phyloP scores from a whole-genome alignment of 2,888 invertebrate species.

The Brassicogethes aeneus region DNA sequence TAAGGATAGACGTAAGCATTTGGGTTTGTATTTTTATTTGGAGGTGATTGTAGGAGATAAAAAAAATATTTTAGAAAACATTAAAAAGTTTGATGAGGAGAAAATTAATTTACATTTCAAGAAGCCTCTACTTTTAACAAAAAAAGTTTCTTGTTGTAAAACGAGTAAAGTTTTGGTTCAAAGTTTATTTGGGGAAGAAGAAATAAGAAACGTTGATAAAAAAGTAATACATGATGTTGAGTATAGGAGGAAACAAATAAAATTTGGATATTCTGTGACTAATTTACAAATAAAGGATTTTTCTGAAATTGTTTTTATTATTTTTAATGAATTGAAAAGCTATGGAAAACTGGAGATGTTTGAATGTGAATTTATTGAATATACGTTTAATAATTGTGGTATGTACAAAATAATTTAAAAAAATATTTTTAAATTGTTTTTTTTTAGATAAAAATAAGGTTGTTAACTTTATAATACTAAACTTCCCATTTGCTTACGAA shows the following conservation, averaged over 20 bases:
- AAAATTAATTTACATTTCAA: conserved; percentile 9
- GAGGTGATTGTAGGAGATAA: too few species aligned
- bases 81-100: conserved; percentile 15
- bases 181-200: conserved; percentile 8
- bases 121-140: conserved; percentile 11
- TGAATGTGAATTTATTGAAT: conserved; percentile 16
- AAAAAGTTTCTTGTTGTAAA: conserved; percentile 13
- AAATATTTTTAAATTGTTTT: neutral
- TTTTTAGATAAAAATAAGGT: conserved; percentile 11
- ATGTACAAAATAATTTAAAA: conserved; percentile 9
- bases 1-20: too few species aligned
- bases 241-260: conserved; percentile 14
- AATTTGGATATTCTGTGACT: conserved; percentile 15
- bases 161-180: conserved; percentile 13
- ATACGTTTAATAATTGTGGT: conserved; percentile 17
- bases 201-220: neutral
- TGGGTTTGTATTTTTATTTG: too few species aligned
- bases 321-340: conserved; percentile 11
- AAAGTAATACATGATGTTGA: conserved; percentile 1
- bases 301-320: conserved; percentile 11
- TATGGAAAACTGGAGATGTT: conserved; percentile 8
- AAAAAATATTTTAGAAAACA: conserved; percentile 10
- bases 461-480: conserved; percentile 4
- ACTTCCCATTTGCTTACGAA: conserved; percentile 17
- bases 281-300: conserved; percentile 9